Base-by-base conservation (phyloP, 2,797 vertebrate genomes). In the Tapera naevia region DNA sequence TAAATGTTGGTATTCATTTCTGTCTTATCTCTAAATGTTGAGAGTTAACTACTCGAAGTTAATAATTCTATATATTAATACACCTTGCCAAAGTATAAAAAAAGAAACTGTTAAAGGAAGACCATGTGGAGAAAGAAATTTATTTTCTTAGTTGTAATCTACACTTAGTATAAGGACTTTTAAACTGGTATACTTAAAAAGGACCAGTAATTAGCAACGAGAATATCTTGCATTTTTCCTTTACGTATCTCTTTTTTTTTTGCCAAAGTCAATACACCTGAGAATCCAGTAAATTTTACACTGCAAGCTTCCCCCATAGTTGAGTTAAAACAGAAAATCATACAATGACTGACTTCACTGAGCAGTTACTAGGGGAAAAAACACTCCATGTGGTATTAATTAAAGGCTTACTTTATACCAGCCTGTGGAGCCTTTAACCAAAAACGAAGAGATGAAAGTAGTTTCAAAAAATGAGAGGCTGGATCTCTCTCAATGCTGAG, bases 371-470 rank as follows among this genome's bases (percentile, higher is more conserved):
- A 22, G 28, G 75, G 66, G 48, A 64, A 80, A 86, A 94, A 90
- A 67, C 89, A 79, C 88, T 79, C 76, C 82, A 96, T 91, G 92
- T 74, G 76, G 89, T 91, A 95, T 89, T 96, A 96, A 96, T 96
- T 95, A 95, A 96, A 94, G 62, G 14, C 66, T 94, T 92, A 54
- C 53, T 90, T 92, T 67, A 86, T 61, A 79, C 50, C 8, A 5
- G 80, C 61, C 93, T 61, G 75, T 72, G 69, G 51, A 95, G 51
- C 19, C 74, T 94, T 95, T 80, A 95, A 88, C 89, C 50, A 90
- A 91, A 86, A 93, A 69, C 33, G 65, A 64, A 80, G 69, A 87
- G 54, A 94, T 87, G 48, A 94, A 96, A 93, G 86, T 24, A 82
- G 56, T 80, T 93, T 46, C 61, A 37, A 85, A 90, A 96, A 94